A percentile compares a stretch with the other conserved stretches of the same genome.
These are phyloP conservation scores for Tylochromis polylepis DNA, from an alignment of 2,113 vertebrate genomes.

Conservation along the genomic window DNA sequence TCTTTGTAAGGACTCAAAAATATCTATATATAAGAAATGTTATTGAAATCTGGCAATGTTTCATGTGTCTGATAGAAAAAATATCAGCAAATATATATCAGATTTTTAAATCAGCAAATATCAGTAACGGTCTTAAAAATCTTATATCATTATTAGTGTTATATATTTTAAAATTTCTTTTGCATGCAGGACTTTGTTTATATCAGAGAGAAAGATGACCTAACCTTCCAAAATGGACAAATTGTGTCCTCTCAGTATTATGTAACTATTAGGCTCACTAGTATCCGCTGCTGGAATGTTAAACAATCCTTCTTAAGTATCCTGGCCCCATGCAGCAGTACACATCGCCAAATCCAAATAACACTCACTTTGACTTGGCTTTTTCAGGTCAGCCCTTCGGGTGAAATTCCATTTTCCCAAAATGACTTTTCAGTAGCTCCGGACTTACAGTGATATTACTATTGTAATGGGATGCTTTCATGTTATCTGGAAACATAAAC, in stretches of 20 bases:
- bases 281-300: not conserved
- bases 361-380: not conserved
- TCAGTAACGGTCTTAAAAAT: not conserved
- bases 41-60: not conserved
- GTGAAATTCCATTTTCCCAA: not conserved
- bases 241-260: not conserved
- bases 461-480: not conserved
- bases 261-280: not conserved
- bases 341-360: not conserved
- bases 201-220: not conserved
- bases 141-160: not conserved
- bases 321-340: not conserved
- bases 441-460: not conserved
- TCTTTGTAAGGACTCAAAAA: not conserved
- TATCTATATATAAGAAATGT: not conserved
- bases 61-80: not conserved
- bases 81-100: not conserved
- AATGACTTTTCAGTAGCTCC: not conserved
- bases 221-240: not conserved
- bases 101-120: not conserved
- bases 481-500: constrained; percentile 5
- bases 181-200: not conserved
- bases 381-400: not conserved
- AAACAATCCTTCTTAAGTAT: not conserved
- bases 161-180: not conserved